A percentile compares a stretch with the other conserved stretches of the same genome.
Evolutionary conservation across 1,140 invertebrate genomes (phyloP).

Genomic region (Anadara kagoshimensis): DNA sequence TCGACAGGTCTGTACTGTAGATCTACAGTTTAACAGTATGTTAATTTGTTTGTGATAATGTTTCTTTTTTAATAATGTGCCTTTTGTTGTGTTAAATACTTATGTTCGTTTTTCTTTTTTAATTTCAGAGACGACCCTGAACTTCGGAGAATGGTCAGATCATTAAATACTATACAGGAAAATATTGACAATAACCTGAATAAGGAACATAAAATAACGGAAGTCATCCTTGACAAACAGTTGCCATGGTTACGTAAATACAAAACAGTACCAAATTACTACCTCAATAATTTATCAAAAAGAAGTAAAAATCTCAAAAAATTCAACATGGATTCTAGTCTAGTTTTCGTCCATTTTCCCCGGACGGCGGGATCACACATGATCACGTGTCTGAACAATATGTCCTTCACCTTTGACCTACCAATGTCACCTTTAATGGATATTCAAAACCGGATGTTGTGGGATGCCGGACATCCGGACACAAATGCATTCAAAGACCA

Average conservation of each 20-base stretch:
- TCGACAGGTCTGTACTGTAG: no score
- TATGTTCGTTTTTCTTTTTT: no score
- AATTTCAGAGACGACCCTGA: no score
- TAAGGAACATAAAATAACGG: no score
- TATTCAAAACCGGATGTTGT: constrained; percentile 23
- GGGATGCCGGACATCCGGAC: constrained; percentile 28
- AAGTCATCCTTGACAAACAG: no score
- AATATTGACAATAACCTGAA: no score
- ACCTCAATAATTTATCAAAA: not conserved
- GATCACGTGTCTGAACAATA: constrained; percentile 37
- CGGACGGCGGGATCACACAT: constrained; percentile 19
- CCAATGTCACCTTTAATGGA: constrained; percentile 45
- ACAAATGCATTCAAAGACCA: constrained; percentile 25
- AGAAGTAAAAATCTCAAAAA: not conserved
- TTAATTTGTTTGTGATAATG: no score
- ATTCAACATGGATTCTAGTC: constrained; percentile 3
- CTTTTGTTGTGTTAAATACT: no score
- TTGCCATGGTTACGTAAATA: constrained; percentile 8
- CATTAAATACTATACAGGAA: no score
- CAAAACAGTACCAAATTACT: constrained; percentile 7
- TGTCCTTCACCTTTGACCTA: constrained; percentile 29
- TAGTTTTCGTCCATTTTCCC: constrained; percentile 47
- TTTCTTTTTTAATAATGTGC: no score
- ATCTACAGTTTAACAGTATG: no score
- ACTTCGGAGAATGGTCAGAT: no score